These are phyloP conservation scores for Phalacrocorax carbo DNA, from an alignment of 2,113 vertebrate species.

Conservation along the genomic window DNA sequence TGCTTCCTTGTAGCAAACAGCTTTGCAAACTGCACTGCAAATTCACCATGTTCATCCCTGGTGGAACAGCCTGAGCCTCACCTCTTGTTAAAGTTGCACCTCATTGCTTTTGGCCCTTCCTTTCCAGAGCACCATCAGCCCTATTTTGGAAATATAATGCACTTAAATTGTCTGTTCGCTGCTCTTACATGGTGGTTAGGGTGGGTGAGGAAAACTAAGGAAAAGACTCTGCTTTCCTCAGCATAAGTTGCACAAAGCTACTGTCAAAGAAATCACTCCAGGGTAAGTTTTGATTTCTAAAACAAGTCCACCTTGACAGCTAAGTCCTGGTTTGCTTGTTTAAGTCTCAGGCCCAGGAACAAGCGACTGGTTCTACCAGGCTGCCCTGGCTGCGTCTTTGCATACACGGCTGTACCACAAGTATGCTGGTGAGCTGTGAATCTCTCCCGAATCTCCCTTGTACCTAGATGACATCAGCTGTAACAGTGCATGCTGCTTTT, in stretches of 20 bases:
- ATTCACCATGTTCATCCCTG: background rate
- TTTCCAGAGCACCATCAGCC: background rate
- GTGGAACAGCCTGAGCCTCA: background rate
- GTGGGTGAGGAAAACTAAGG: background rate
- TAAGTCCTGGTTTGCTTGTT: background rate
- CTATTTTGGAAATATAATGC: background rate
- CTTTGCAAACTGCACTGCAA: background rate
- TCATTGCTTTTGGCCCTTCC: background rate
- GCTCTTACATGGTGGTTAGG: background rate
- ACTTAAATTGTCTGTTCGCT: background rate
- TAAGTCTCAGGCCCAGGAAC: background rate
- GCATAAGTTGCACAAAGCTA: background rate
- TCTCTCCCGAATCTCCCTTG: background rate
- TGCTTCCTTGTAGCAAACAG: background rate
- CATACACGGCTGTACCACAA: rapidly evolving
- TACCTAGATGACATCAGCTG: background rate
- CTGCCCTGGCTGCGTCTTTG: background rate
- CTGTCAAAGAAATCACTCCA: background rate
- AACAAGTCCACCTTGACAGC: background rate
- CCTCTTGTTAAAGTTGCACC: background rate
- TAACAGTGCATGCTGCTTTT: background rate
- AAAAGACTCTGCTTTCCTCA: background rate
- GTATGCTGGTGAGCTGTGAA: no score
- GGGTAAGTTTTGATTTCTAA: background rate
- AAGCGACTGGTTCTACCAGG: no score